phyloP scores from a whole-genome alignment of 2,888 invertebrate genomes.

The Beris morrisii region DNA sequence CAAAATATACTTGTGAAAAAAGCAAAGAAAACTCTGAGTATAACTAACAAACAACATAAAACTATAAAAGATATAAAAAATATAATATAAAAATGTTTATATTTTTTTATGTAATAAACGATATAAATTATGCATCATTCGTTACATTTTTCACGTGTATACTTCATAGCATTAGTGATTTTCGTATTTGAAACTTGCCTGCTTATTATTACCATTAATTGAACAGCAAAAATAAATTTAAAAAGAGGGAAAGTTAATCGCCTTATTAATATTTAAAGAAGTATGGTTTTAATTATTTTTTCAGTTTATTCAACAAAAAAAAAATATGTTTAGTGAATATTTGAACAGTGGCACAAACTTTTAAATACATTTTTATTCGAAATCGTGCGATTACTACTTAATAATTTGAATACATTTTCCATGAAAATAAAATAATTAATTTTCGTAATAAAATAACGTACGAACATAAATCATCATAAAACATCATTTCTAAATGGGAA shows the following conservation, averaged over 20 bases:
- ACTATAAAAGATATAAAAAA: not conserved
- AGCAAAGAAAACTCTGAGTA: too few relatives aligned
- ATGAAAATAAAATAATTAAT: not conserved
- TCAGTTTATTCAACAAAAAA: not conserved
- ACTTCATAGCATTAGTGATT: slow-evolving; percentile 40
- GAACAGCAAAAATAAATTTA: not conserved
- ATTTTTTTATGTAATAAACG: not conserved
- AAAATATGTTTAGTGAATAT: not conserved
- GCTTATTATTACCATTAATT: slow-evolving; percentile 21
- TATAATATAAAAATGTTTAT: not conserved
- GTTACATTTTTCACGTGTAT: slow-evolving; percentile 12
- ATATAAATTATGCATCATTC: slow-evolving; percentile 1
- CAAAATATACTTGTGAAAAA: slow-evolving; percentile 20
- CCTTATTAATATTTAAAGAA: too few relatives aligned
- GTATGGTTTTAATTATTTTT: not conserved
- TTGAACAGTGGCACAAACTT: slow-evolving; percentile 41
- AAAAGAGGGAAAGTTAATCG: slow-evolving; percentile 1
- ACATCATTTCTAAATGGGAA: slow-evolving; percentile 37
- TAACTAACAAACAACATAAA: too few relatives aligned
- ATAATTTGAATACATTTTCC: not conserved
- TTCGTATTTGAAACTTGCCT: slow-evolving; percentile 44
- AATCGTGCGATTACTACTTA: slow-evolving; percentile 45
- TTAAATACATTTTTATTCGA: slow-evolving; percentile 8
- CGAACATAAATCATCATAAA: not conserved
- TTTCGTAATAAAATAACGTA: not conserved